Evolutionary conservation across 2,888 invertebrate species (phyloP), one percentile per base, ranked within the genome.

Genomic region (Nowickia ferox): DNA sequence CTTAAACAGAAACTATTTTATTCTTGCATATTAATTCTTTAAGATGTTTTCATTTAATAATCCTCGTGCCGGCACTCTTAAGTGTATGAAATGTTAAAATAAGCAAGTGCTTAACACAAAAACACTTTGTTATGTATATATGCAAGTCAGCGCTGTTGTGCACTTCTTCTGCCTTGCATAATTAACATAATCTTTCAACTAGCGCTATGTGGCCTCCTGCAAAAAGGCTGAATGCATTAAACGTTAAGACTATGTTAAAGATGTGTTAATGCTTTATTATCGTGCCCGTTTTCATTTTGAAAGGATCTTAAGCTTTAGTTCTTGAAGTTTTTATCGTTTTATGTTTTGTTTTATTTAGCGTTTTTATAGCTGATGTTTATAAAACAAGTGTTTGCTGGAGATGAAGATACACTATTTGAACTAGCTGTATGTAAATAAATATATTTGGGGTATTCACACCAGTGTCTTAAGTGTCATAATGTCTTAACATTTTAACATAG

Each of bases 251-350:
- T 59, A 76, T 22, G 53, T 17, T 55, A 69, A 71, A 57, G 44
- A 86, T 66, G 83, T 79, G 79, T 86, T 86, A 83, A 86, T 86
- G 76, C 71, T 86, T 86, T 83, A 86, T 83, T 83, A 76, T 71
- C 82, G 48, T 71, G 57, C 75, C 57, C n/a, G 44, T 71, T 42
- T 78, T 74, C 71, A 72, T 51, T 72, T 83, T 66, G 57, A 83
- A 72, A 66, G 76, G 72, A 83, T 66, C 66, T 59, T 42, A 19
- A 22, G 22, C 19, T 78, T 30, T 15, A 17, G 2, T 69, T 48
- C 42, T 44, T 44, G 15, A 42, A 51, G n/a, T 51, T 74, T 11
- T 57, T 77, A 22, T 19, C 15, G 38, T 42, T 42, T n/a, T 19
- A 38, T 9, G 42, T 9, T 38, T 2, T 59, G 3, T 44, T 13